phyloP scores from a whole-genome alignment of 2,888 invertebrate genomes.

The Rugalucina vietnamica region DNA sequence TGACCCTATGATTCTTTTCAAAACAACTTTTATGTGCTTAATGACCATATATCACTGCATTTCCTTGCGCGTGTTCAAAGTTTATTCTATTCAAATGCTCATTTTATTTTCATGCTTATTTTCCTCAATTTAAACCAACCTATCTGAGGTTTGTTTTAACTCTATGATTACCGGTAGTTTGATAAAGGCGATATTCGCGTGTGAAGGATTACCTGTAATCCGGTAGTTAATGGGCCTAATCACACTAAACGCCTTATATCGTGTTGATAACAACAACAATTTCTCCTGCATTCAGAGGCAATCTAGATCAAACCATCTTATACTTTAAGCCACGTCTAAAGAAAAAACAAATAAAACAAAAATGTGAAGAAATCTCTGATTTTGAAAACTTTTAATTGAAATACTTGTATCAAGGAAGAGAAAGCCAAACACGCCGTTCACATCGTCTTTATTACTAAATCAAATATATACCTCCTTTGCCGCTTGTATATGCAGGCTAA shows the following conservation, averaged over 20 bases:
- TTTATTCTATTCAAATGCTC: background rate
- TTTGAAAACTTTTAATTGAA: no score
- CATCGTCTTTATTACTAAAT: no score
- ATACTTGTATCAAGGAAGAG: no score
- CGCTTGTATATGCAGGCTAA: no score
- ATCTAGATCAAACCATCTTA: background rate
- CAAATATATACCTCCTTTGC: no score
- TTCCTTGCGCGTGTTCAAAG: background rate
- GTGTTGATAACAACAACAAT: background rate
- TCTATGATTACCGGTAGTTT: background rate
- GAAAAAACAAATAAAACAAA: no score
- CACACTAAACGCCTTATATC: conserved; percentile 16
- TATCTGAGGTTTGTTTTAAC: background rate
- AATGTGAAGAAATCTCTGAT: no score
- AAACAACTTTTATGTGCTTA: no score
- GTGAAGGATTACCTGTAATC: conserved; percentile 1
- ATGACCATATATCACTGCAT: no score
- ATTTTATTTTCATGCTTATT: background rate
- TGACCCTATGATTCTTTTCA: no score
- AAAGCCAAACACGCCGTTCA: no score
- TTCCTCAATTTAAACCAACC: background rate
- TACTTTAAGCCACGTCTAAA: no score
- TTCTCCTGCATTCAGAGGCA: background rate
- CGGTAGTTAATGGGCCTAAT: conserved; percentile 2
- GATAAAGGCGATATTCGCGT: background rate